Evolutionary conservation across 2,888 invertebrate species (phyloP), one percentile per base, ranked within the genome.

Genomic region (Pomacea canaliculata): DNA sequence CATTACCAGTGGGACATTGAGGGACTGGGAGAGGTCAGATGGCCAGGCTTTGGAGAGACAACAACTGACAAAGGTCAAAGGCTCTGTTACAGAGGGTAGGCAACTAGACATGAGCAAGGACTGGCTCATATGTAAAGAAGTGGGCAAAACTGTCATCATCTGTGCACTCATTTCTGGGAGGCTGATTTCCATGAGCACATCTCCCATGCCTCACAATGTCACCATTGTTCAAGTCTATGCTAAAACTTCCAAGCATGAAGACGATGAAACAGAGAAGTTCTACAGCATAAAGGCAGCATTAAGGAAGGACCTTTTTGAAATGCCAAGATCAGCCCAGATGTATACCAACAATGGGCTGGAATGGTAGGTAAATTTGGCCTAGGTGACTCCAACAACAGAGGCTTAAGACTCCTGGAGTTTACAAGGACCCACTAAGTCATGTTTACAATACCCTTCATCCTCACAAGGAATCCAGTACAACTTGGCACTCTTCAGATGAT

Each of bases 281-380:
- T 80, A 76, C 78, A 72, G 8, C 82, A 79, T 71, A 78, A 79
- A 70, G 81, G 80, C 71, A 72, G 77, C 46, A 63, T 78, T 13
- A 68, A 80, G 18, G 67, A 80, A 66, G 79, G 79, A 76, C 78
- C 76, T 10, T 79, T 78, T 70, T 81, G 78, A 78, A 80, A 81
- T 66, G 78, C 82, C 13, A 77, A 80, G 59, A 73, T 76, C 46
- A 78, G 78, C 63, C 18, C 71, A 62, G 71, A 80, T 68, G 72
- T 78, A 59, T 71, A 77, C 56, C 68, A 66, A 27, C 60, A 76
- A 70, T 81, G 71, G 80, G 27, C 48, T 48, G 77, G 67, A 7
- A 77, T 71, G 75, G 18, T 80, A 48, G 56, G 76, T 71, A 51
- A 76, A 73, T 74, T 73, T 23, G 62, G 71, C 70, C 19, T 63